Evolutionary conservation across 2,113 vertebrate genomes (phyloP), one percentile per base, ranked within the genome.

Genomic region (Sclerurus mexicanus): DNA sequence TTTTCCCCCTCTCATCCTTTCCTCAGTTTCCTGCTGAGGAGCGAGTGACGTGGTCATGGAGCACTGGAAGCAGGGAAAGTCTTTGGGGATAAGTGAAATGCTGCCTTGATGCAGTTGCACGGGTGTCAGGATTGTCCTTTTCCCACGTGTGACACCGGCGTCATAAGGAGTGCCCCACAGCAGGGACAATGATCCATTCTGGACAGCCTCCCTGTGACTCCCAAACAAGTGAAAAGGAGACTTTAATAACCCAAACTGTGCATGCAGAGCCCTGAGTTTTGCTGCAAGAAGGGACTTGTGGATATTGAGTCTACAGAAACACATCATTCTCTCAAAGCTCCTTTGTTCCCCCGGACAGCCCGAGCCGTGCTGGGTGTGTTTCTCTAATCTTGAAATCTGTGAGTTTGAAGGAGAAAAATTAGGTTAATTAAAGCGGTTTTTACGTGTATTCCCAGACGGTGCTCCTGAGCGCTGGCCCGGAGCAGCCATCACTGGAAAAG

Each of bases 201-300:
- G 88, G 78, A 60, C 81, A 87, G 37, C 78, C 79, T 40, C 55
- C 39, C 30, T 27, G 64, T 56, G 77, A 91, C 66, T 95, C 92
- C 49, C 66, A 68, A 47, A 81, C 35, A 47, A 87, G 52, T 28
- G 5, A 21, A 39, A 62, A 62, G 44, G 49, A 53, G 17, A 22
- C 55, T 90, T 53, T 62, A 67, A 62, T 78, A 55, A 90, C 35
- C 31, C 64, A 81, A 81, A 80, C 56, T 87, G 69, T 63, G 35
- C 85, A 60, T 6, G 35, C 58, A 59, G 67, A 74, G 58, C 58
- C 89, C 60, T 3, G 12, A 39, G 88, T 50, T 83, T 46, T 90
- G 25, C 55, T 93, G 12, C 96, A 97, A 94, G 96, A 96, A 95
- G 46, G 46, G 75, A 96, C 96, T 90, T 97, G 96, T 8, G 33